Conservation (phyloP, 2,888 invertebrate species). For the Prosapia bicincta region DNA sequence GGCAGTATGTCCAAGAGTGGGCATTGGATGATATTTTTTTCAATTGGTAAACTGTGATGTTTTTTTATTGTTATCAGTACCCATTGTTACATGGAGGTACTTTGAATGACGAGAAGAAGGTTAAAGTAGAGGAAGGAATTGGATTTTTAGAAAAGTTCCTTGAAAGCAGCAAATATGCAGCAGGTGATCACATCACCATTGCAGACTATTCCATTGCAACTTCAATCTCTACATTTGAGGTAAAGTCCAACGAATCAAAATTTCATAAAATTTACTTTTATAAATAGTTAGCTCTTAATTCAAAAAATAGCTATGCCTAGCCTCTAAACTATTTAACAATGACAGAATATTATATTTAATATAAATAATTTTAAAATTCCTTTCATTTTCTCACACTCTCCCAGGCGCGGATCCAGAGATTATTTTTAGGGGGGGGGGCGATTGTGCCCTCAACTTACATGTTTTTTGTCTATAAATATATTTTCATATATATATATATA, state of each 20-base stretch:
- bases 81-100: slow-evolving; percentile 58
- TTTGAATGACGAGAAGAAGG: slow-evolving; percentile 60
- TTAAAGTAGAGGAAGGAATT: slow-evolving; percentile 61
- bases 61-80: slow-evolving; percentile 48
- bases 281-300: too few relatives aligned
- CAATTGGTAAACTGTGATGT: too few relatives aligned
- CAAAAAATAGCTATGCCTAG: too few relatives aligned
- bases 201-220: slow-evolving; percentile 71
- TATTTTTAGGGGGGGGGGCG: too few relatives aligned
- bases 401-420: too few relatives aligned
- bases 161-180: slow-evolving; percentile 60
- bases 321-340: not conserved
- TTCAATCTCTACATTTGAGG: slow-evolving; percentile 66
- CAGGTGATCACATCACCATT: slow-evolving; percentile 70
- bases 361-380: not conserved
- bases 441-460: too few relatives aligned
- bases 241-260: slow-evolving; percentile 38
- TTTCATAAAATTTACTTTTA: not conserved
- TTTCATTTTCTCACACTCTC: not conserved
- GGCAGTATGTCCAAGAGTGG: too few relatives aligned
- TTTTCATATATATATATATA: too few relatives aligned
- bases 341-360: too few relatives aligned
- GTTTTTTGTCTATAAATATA: too few relatives aligned
- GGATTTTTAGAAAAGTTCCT: slow-evolving; percentile 69
- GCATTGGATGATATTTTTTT: too few relatives aligned